Evolutionary conservation across 2,888 invertebrate species (phyloP).

Genomic region (Stenurella melanura): DNA sequence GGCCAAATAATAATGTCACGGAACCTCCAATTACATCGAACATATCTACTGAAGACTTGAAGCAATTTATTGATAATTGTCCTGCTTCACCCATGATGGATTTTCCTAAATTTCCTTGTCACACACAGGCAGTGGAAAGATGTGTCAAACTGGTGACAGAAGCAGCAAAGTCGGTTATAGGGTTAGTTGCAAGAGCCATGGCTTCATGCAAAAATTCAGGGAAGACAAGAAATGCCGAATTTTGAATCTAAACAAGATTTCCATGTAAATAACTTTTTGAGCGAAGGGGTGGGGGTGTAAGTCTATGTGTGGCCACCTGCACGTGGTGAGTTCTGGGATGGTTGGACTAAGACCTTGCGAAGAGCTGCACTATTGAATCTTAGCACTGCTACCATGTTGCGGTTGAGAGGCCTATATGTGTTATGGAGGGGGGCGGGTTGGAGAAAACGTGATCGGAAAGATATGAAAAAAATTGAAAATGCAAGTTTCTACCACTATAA

Average conservation of each 20-base stretch:
- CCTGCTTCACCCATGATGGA: neutral
- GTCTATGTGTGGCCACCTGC: too few relatives aligned
- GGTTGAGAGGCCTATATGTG: too few relatives aligned
- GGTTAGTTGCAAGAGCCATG: too few relatives aligned
- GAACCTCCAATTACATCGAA: neutral
- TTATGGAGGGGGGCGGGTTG: neutral
- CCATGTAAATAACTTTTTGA: conserved; percentile 13
- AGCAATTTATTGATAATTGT: neutral
- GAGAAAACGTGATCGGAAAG: conserved; percentile 2
- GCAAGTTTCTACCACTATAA: neutral
- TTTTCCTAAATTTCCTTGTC: neutral
- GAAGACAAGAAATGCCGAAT: too few relatives aligned
- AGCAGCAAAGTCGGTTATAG: neutral
- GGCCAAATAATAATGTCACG: too few relatives aligned
- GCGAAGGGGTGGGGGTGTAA: neutral
- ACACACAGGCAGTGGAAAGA: neutral
- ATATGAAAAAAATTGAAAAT: conserved; percentile 7
- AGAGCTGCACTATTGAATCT: too few relatives aligned
- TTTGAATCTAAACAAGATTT: too few relatives aligned
- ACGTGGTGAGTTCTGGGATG: too few relatives aligned
- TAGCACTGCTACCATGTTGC: too few relatives aligned
- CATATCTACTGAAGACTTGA: neutral
- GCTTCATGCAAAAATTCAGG: too few relatives aligned
- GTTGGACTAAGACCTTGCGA: too few relatives aligned
- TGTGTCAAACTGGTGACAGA: conserved; percentile 5